Evolutionary conservation across 2,113 vertebrate genomes (phyloP).

Genomic region (Boleophthalmus pectinirostris): DNA sequence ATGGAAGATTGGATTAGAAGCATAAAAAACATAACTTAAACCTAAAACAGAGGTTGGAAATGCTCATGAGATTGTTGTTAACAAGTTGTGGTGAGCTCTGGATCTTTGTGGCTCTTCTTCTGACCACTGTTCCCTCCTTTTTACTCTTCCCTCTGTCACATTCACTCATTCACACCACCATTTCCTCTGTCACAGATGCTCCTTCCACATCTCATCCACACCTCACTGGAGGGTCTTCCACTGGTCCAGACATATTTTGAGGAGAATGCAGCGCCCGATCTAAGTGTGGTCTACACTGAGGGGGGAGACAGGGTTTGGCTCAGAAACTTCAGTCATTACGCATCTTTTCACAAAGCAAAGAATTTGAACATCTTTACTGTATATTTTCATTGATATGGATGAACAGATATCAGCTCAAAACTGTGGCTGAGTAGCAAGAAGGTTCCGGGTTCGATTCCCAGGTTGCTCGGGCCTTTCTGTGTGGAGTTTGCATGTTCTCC

Average conservation of each 20-base stretch:
- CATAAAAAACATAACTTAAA: not conserved
- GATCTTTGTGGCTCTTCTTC: slow-evolving; percentile 52
- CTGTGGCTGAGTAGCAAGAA: too few relatives aligned
- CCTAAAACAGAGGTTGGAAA: not conserved
- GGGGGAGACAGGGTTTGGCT: slow-evolving; percentile 32
- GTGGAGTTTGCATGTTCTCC: too few relatives aligned
- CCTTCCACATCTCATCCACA: slow-evolving; percentile 13
- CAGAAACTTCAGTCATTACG: slow-evolving; percentile 15
- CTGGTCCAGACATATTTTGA: slow-evolving; percentile 24
- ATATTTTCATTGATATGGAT: too few relatives aligned
- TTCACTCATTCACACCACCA: slow-evolving; percentile 31
- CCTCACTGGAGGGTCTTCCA: slow-evolving; percentile 33
- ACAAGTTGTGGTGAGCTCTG: slow-evolving; percentile 50
- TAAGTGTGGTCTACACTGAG: slow-evolving; percentile 15
- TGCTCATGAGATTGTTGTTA: slow-evolving; percentile 62
- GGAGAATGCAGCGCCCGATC: slow-evolving; percentile 19
- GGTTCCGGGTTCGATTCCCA: too few relatives aligned
- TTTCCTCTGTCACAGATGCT: slow-evolving; percentile 26
- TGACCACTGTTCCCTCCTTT: slow-evolving; percentile 35
- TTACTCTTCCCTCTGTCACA: slow-evolving; percentile 38
- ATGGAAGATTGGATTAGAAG: not conserved
- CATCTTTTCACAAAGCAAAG: too few relatives aligned
- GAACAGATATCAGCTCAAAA: too few relatives aligned
- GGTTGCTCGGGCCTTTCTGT: too few relatives aligned
- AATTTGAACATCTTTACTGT: too few relatives aligned